Conservation (phyloP, 2,113 vertebrate genomes). For the Sorex araneus region DNA sequence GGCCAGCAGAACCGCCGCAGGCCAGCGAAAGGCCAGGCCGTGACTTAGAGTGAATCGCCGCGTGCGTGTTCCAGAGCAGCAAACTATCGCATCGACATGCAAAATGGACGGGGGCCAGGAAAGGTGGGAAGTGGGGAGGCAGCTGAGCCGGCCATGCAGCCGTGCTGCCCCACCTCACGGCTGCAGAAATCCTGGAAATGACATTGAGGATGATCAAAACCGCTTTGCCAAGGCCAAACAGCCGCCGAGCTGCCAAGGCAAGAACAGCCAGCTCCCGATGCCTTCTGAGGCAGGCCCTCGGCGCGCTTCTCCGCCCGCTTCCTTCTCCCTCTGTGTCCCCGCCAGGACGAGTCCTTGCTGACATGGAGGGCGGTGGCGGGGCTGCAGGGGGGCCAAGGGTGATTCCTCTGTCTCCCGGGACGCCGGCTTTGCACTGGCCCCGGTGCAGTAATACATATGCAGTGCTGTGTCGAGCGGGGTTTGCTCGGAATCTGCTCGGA, state of each 20-base stretch:
- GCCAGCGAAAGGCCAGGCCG: not conserved
- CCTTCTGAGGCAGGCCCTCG: conserved; percentile 66
- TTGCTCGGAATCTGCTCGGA: conserved; percentile 79
- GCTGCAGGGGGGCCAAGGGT: conserved; percentile 63
- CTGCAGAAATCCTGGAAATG: conserved; percentile 76
- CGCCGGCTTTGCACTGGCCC: conserved; percentile 6
- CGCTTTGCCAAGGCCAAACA: conserved; percentile 57
- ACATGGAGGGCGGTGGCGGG: conserved; percentile 27
- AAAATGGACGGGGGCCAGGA: conserved; percentile 53
- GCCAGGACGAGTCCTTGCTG: conserved; percentile 45
- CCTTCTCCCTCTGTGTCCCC: conserved; percentile 31
- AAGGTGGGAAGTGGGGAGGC: conserved; percentile 60
- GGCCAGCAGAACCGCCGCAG: not conserved
- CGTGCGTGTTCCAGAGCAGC: not conserved
- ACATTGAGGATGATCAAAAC: conserved; percentile 80
- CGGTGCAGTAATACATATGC: conserved; percentile 2
- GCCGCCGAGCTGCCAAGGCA: not conserved
- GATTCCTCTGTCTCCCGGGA: conserved; percentile 52
- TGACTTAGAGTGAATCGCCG: too few relatives aligned
- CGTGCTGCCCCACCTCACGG: conserved; percentile 63
- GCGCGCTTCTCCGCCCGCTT: conserved; percentile 40
- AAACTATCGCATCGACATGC: conserved; percentile 29
- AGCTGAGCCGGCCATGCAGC: conserved; percentile 71
- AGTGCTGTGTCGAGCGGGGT: conserved; percentile 53
- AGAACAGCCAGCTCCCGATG: conserved; percentile 25